A percentile compares a stretch with the other conserved stretches of the same genome.
Conservation (phyloP, 2,888 invertebrate genomes). For the Synanthedon formicaeformis region DNA sequence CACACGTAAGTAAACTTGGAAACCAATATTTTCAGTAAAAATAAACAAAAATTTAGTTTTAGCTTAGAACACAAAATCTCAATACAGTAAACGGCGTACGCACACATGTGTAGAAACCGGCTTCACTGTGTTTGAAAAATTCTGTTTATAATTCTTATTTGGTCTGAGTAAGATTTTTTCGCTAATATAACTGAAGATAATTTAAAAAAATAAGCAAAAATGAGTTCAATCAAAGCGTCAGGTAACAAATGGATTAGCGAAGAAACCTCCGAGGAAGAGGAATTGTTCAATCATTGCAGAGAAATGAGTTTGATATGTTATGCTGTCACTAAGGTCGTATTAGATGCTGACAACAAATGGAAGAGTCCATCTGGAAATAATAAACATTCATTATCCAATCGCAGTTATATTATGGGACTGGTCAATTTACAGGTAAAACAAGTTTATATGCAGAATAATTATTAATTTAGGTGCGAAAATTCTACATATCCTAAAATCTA, state of each 20-base stretch:
- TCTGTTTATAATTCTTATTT: no score
- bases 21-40: no score
- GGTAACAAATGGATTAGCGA: conserved; percentile 68
- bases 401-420: conserved; percentile 59
- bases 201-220: conserved; percentile 12
- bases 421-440: conserved; percentile 60
- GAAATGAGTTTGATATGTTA: conserved; percentile 62
- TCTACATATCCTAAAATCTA: no score
- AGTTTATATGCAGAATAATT: background rate
- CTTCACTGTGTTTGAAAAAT: no score
- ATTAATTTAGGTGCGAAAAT: no score
- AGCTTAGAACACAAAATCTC: no score
- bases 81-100: no score
- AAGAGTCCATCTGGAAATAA: conserved; percentile 33
- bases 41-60: no score
- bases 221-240: conserved; percentile 36
- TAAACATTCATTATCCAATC: conserved; percentile 43
- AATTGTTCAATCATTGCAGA: conserved; percentile 59
- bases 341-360: conserved; percentile 63
- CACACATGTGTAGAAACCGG: no score
- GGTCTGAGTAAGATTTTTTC: no score
- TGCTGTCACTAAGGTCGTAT: conserved; percentile 52
- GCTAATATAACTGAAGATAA: background rate
- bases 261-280: conserved; percentile 60
- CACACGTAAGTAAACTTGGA: no score